A percentile compares a stretch with the other conserved stretches of the same genome.
phyloP scores from a whole-genome alignment of 2,113 vertebrate genomes.

The Hoplias malabaricus region DNA sequence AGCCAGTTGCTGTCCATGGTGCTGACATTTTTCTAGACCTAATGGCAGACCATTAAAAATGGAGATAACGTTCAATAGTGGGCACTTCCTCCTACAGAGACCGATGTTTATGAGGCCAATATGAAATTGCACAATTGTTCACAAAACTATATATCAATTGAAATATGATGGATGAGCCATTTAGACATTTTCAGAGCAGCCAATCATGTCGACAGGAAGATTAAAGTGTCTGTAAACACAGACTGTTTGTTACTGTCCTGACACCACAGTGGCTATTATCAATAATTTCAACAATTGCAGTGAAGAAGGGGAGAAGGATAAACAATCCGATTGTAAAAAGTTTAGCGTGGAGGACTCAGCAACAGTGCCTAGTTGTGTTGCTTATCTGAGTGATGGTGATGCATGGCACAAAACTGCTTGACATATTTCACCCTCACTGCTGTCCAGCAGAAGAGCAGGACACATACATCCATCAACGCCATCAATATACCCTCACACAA shows the following conservation, averaged over 20 bases:
- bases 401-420: constrained; percentile 7
- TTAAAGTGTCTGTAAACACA: background rate
- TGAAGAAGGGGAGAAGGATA: background rate
- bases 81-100: background rate
- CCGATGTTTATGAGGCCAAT: background rate
- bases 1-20: background rate
- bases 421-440: constrained; percentile 35
- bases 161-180: background rate
- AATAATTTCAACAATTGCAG: background rate
- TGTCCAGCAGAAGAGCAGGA: constrained; percentile 24
- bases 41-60: background rate
- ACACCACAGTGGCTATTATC: background rate
- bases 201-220: background rate
- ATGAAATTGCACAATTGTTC: background rate
- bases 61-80: background rate
- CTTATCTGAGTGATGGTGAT: constrained; percentile 36
- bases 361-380: constrained; percentile 25
- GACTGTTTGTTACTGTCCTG: background rate
- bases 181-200: background rate
- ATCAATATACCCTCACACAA: constrained; percentile 22
- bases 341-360: constrained; percentile 9
- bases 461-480: constrained; percentile 44
- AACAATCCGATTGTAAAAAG: constrained; percentile 10
- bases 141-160: background rate
- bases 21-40: background rate